Base-by-base conservation (phyloP, 2,888 invertebrate species). In the Idaea biselata region DNA sequence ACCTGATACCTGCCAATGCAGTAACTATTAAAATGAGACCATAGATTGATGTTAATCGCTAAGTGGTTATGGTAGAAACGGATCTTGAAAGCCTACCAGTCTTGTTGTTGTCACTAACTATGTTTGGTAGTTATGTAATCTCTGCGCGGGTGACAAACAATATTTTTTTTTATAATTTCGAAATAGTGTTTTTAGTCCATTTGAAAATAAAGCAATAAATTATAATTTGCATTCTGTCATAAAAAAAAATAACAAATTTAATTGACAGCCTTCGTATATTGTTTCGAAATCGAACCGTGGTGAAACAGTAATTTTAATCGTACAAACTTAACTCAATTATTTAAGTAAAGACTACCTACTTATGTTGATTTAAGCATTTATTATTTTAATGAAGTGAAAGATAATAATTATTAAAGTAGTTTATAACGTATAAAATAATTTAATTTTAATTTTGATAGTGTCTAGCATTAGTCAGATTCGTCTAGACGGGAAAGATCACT, bases 401-500 rank as follows among this genome's bases (percentile, higher is more conserved):
- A 44, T 44, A 44, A 44, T 44, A 44, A 44, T 44, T 44, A 44
- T 3, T 44, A 11, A 44, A 11, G 8, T 44, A 44, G 44, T 44
- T 44, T 44, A 14, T 44, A 44, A 7, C 11, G 2, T 44, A 1
- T 14, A 44, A 14, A 44, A 44, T 44, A 11, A 44, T 44, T 44
- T 8, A 44, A 14, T 44, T 44, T 44, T 44, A 44, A 44, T 44
- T 44, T 44, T 8, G 11, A 14, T 44, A 76, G 72, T 68, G 61
- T 58, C 71, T 56, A 63, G 67, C 60, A 70, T 76, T 78, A 78
- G 72, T 79, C 78, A 76, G 79, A 71, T 70, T 61, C 63, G 65
- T 80, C 80, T 80, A 80, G 80, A 80, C 80, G 68, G 73, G 73
- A 73, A 77, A 76, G 77, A 73, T 78, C 80, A 74, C 78, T 72